These are phyloP conservation scores for Columbina picui DNA, from an alignment of 2,113 vertebrate species.

Conservation along the genomic window DNA sequence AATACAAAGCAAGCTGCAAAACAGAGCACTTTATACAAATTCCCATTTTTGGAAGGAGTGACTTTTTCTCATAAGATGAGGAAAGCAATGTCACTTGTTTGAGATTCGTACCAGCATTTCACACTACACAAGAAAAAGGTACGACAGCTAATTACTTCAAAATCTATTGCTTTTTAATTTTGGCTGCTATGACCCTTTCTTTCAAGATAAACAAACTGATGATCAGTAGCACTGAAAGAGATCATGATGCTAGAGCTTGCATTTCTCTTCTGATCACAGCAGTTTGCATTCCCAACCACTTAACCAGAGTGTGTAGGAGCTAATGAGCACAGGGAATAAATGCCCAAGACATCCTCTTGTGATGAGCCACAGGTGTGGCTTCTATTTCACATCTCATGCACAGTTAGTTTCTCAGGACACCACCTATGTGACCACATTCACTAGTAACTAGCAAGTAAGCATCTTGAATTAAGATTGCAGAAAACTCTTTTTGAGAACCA, in stretches of 20 bases:
- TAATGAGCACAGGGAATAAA: background rate
- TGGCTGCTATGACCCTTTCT: background rate
- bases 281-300: background rate
- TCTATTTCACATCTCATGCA: background rate
- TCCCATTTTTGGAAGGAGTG: background rate
- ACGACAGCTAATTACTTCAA: background rate
- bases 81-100: background rate
- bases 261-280: background rate
- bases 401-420: background rate
- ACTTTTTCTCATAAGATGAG: background rate
- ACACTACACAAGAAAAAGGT: background rate
- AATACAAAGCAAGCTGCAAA: background rate
- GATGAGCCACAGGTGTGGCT: background rate
- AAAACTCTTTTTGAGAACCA: background rate
- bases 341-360: background rate
- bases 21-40: background rate
- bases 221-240: background rate
- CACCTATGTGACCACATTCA: background rate
- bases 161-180: background rate
- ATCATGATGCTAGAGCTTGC: background rate
- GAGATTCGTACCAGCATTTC: background rate
- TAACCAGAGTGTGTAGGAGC: background rate
- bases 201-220: background rate
- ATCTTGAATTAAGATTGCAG: background rate
- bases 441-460: background rate